Evolutionary conservation across 1,140 invertebrate species (phyloP), one percentile per base, ranked within the genome.

Genomic region (Bicyclus anynana): DNA sequence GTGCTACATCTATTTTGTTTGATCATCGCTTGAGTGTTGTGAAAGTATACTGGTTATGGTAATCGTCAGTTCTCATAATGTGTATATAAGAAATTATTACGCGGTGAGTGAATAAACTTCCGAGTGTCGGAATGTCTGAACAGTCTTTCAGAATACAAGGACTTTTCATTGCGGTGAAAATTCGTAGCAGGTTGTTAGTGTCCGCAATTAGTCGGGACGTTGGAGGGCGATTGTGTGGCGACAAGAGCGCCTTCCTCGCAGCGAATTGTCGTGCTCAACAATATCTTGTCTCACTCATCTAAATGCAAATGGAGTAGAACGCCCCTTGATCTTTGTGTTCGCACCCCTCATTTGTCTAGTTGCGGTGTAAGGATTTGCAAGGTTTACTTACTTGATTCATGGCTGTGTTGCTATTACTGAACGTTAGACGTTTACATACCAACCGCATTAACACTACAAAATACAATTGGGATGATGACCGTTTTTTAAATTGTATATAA

Each of bases 291-390:
- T 64, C 72, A 38, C 57, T 62, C 69, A 77, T 81, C 73, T 82
- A 84, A 84, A 84, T 84, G 80, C 76, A 82, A 84, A 83, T 84
- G 78, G 47, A 67, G 67, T 68, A 62, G 46, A 64, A 61, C 62
- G 56, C 59, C 74, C 66, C 78, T 80, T 76, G 71, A 77, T 81
- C 75, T 79, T 65, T 72, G 72, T 72, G 52, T 61, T 67, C 68
- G 66, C 62, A 65, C 69, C 71, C 74, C 74, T 79, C 76, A 78
- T 83, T 80, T 79, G 77, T 78, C 64, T 65, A 65, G 56, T 69
- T 71, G 53, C 42, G 50, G 44, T 50, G 33, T 61, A 55, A 62
- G 59, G 59, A 61, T 66, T 66, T 66, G 54, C 26, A 58, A 58
- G 63, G 50, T 53, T 64, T 67, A 61, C 59, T 53, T 55, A 58